These are phyloP conservation scores for Drosophila paulistorum DNA, from an alignment of 1,140 invertebrate species.

Conservation along the genomic window DNA sequence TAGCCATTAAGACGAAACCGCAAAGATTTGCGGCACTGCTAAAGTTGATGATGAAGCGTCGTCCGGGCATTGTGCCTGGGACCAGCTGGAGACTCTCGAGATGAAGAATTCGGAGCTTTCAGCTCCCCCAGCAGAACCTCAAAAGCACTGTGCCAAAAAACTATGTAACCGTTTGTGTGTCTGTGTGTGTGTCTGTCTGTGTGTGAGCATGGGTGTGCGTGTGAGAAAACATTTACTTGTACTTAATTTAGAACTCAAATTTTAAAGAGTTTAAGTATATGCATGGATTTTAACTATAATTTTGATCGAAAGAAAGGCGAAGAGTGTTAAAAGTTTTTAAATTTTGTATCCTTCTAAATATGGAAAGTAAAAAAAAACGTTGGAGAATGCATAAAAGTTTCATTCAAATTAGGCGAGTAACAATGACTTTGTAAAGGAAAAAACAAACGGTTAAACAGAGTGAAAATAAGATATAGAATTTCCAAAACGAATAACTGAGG, in stretches of 20 bases:
- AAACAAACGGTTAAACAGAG: no score
- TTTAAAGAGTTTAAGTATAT: neutral
- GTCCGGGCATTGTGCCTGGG: slow-evolving; percentile 17
- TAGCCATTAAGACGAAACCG: slow-evolving; percentile 79
- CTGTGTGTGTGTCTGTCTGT: neutral
- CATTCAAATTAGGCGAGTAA: no score
- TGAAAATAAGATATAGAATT: no score
- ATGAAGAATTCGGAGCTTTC: slow-evolving; percentile 17
- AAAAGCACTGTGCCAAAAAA: slow-evolving; percentile 20
- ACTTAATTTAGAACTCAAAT: neutral
- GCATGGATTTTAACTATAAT: neutral
- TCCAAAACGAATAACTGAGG: no score
- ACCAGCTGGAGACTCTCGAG: slow-evolving; percentile 22
- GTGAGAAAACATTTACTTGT: neutral
- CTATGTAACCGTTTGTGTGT: neutral
- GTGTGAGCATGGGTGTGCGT: neutral
- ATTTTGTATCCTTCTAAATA: no score
- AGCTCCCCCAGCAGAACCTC: neutral
- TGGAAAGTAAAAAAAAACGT: no score
- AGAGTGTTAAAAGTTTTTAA: no score
- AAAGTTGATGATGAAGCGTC: slow-evolving; percentile 62
- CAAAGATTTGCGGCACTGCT: slow-evolving; percentile 76
- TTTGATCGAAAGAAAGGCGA: no score
- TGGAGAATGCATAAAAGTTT: no score
- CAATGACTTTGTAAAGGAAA: no score